phyloP scores from a whole-genome alignment of 1,140 invertebrate genomes.

The roundworm (Caenorhabditis elegans) region WBcel235 BX284605.5:20811501-20812000 shows the following conservation, averaged over 20 bases:
- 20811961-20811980: neutral
- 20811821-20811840: neutral
- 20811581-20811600: too few relatives aligned
- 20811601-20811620: too few relatives aligned
- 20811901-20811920: neutral
- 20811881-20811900: constrained; percentile 35
- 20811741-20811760: constrained; percentile 42
- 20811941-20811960: constrained; percentile 40
- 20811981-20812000: neutral
- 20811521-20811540: too few relatives aligned
- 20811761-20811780: constrained; percentile 38
- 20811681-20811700: constrained; percentile 38
- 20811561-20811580: too few relatives aligned
- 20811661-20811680: too few relatives aligned
- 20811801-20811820: constrained; percentile 23
- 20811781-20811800: constrained; percentile 29
- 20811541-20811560: too few relatives aligned
- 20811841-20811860: neutral
- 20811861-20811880: constrained; percentile 5
- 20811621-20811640: too few relatives aligned
- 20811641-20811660: too few relatives aligned
- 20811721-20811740: constrained; percentile 34
- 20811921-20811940: constrained; percentile 30
- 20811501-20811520: too few relatives aligned
- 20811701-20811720: constrained; percentile 30